Conservation (phyloP, 2,113 vertebrate genomes). For the Willisornis vidua region DNA sequence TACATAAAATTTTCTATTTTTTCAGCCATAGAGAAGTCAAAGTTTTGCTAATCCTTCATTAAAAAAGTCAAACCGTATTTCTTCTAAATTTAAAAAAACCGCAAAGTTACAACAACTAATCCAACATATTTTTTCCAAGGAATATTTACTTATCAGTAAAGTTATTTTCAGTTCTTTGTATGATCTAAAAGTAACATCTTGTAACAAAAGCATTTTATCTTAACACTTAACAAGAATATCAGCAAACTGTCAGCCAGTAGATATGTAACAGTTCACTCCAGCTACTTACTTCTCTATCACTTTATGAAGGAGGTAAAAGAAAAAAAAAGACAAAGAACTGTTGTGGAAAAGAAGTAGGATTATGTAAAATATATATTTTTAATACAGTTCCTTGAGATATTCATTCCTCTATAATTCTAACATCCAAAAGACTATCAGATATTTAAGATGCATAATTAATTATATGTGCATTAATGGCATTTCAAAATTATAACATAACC, state of each 20-base stretch:
- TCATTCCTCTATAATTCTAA: background rate
- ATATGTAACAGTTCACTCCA: background rate
- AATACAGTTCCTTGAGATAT: background rate
- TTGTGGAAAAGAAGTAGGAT: background rate
- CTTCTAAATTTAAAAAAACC: background rate
- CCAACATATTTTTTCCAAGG: background rate
- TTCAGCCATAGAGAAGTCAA: background rate
- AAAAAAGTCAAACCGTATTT: background rate
- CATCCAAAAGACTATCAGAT: background rate
- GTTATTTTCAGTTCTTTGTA: background rate
- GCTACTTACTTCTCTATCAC: background rate
- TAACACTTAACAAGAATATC: background rate
- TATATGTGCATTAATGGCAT: background rate
- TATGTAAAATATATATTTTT: background rate
- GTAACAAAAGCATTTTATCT: background rate
- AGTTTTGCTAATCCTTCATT: background rate
- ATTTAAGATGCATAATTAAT: background rate
- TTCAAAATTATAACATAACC: background rate
- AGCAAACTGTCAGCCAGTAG: background rate
- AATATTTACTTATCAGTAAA: background rate
- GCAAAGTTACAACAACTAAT: background rate
- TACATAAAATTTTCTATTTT: background rate
- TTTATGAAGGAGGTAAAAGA: background rate
- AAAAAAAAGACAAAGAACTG: background rate
- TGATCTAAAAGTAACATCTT: background rate